Evolutionary conservation across 2,888 invertebrate genomes (phyloP).

Genomic region (Eledone cirrhosa): DNA sequence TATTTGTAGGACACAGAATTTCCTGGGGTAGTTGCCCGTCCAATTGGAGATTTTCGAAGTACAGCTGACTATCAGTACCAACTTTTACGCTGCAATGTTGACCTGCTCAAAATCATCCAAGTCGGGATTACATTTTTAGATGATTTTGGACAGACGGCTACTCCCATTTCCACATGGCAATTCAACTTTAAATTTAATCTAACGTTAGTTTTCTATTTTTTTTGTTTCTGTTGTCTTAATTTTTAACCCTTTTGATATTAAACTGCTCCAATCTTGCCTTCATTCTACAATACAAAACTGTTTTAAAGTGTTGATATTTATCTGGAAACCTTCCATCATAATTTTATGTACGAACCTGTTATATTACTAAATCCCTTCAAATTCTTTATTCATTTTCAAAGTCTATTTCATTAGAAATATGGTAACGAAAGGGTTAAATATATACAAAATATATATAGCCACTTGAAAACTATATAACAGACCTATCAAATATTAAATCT

Average conservation of each 20-base stretch:
- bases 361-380: no score
- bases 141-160: constrained; percentile 93
- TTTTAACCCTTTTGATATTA: neutral
- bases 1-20: constrained; percentile 88
- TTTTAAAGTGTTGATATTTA: no score
- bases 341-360: no score
- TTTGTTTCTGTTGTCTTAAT: neutral
- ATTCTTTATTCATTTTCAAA: no score
- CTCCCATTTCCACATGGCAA: constrained; percentile 87
- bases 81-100: constrained; percentile 94
- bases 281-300: no score
- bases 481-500: no score
- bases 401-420: no score
- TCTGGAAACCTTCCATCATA: no score
- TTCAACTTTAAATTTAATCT: constrained; percentile 99
- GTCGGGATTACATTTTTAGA: constrained; percentile 92
- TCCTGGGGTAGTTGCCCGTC: constrained; percentile 96
- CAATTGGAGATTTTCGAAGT: constrained; percentile 79
- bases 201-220: constrained; percentile 65
- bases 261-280: no score
- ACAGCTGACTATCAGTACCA: constrained; percentile 78
- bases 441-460: no score
- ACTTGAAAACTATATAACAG: no score
- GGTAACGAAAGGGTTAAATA: no score
- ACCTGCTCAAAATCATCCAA: constrained; percentile 95